phyloP scores from a whole-genome alignment of 2,113 vertebrate species.

The Rhinolophus sinicus region DNA sequence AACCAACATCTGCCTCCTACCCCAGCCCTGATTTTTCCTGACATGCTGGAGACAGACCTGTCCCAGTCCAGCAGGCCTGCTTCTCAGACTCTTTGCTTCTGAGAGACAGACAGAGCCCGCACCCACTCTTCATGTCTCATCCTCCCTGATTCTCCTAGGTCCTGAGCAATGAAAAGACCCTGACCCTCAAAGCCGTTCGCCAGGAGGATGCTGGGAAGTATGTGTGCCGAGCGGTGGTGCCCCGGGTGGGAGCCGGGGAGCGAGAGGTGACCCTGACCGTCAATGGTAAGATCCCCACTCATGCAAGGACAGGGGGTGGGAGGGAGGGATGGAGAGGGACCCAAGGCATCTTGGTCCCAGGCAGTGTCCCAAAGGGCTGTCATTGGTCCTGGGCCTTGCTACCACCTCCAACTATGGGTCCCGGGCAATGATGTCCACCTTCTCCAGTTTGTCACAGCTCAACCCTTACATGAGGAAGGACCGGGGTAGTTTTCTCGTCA shows the following conservation, averaged over 20 bases:
- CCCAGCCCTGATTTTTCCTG: fast-evolving
- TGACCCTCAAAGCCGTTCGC: slow-evolving; percentile 94
- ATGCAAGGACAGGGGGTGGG: fast-evolving
- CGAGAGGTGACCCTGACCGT: slow-evolving; percentile 97
- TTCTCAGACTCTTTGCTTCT: not conserved
- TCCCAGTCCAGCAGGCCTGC: not conserved
- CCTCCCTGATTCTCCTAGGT: slow-evolving; percentile 85
- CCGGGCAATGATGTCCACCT: not conserved
- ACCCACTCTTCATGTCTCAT: not conserved
- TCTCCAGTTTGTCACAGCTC: fast-evolving
- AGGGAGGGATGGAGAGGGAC: not conserved
- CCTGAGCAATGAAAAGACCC: slow-evolving; percentile 96
- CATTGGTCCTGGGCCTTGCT: not conserved
- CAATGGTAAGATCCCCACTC: slow-evolving; percentile 89
- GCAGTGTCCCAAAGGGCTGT: not conserved
- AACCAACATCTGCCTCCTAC: fast-evolving
- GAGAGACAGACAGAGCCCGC: not conserved
- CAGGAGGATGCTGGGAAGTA: slow-evolving; percentile 99
- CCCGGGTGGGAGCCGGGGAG: slow-evolving; percentile 95
- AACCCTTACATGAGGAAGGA: not conserved
- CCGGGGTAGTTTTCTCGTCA: not conserved
- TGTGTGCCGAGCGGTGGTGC: slow-evolving; percentile 96
- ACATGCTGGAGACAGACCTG: fast-evolving
- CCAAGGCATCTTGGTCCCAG: not conserved
- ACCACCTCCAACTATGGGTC: not conserved